A percentile compares a stretch with the other conserved stretches of the same genome.
Evolutionary conservation across 2,797 vertebrate genomes (phyloP).

Genomic region (Lutjanus campechanus): DNA sequence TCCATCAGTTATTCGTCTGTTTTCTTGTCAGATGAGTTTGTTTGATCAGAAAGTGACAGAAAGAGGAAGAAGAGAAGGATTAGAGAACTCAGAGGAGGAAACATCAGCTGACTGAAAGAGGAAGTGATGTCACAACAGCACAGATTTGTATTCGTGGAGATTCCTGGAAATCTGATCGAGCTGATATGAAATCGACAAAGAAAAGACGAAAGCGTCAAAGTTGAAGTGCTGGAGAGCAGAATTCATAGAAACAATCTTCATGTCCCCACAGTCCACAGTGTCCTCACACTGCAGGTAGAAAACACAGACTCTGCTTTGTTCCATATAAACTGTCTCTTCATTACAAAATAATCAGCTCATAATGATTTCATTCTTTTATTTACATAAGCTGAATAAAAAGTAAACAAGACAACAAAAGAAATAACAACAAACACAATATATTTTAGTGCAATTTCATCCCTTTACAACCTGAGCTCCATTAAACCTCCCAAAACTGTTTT

Average conservation of each 20-base stretch:
- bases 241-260: neutral
- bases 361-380: neutral
- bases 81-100: conserved; percentile 40
- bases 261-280: neutral
- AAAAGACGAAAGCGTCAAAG: neutral
- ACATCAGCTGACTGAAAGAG: conserved; percentile 2
- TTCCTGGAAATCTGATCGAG: neutral
- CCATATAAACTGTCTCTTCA: conserved; percentile 28
- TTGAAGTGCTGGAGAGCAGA: neutral
- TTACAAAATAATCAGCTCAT: conserved; percentile 26
- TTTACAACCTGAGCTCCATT: no score
- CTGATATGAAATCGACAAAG: conserved; percentile 3
- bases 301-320: neutral
- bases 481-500: no score
- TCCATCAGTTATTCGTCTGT: neutral
- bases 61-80: conserved; percentile 40
- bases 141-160: neutral
- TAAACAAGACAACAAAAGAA: neutral
- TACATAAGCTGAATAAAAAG: neutral
- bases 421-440: neutral
- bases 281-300: neutral
- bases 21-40: neutral
- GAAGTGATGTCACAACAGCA: conserved; percentile 15
- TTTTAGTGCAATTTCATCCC: neutral
- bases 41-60: neutral